These are phyloP conservation scores for Eustalomyia histrio DNA, from an alignment of 2,888 invertebrate genomes.

Conservation along the genomic window DNA sequence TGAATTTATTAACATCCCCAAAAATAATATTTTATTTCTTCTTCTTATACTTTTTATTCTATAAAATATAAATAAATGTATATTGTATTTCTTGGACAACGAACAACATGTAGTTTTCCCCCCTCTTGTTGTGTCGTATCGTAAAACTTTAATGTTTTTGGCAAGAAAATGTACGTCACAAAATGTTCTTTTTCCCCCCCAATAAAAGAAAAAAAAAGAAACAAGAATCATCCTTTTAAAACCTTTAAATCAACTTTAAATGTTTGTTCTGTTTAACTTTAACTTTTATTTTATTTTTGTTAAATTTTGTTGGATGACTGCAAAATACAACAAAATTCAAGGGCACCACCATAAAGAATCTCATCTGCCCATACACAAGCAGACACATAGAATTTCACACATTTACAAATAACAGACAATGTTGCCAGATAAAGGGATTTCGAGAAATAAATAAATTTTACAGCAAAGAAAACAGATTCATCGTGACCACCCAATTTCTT, in stretches of 20 bases:
- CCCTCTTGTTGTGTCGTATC: not conserved
- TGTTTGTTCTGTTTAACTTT: slow-evolving; percentile 20
- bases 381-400: slow-evolving; percentile 9
- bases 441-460: too few relatives aligned
- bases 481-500: too few relatives aligned
- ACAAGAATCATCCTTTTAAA: slow-evolving; percentile 27
- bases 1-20: slow-evolving; percentile 4
- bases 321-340: slow-evolving; percentile 56
- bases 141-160: slow-evolving; percentile 12
- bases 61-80: not conserved
- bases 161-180: slow-evolving; percentile 53
- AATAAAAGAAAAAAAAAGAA: not conserved
- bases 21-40: not conserved
- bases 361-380: not conserved
- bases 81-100: slow-evolving; percentile 6
- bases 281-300: slow-evolving; percentile 34
- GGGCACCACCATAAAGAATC: slow-evolving; percentile 41
- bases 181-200: slow-evolving; percentile 14
- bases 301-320: slow-evolving; percentile 21
- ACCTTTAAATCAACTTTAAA: slow-evolving; percentile 31
- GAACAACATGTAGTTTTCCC: not conserved
- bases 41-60: not conserved
- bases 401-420: slow-evolving; percentile 1
- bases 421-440: not conserved
- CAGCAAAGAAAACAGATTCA: too few relatives aligned